These are phyloP conservation scores for Dasypolia templi DNA, from an alignment of 2,888 invertebrate genomes.

Conservation along the genomic window DNA sequence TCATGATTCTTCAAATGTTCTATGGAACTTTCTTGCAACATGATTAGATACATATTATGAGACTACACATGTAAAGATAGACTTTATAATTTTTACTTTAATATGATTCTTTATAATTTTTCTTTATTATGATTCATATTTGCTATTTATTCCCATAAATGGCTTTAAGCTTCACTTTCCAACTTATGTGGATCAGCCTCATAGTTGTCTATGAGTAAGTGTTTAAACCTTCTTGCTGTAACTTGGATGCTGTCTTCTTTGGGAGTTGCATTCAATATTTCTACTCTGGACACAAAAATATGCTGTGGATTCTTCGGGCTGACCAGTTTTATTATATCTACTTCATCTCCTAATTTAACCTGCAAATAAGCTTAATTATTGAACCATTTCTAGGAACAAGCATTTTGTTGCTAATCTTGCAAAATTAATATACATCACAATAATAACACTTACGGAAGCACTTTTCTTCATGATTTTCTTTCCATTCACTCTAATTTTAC, in stretches of 20 bases:
- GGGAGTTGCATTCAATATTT: constrained; percentile 89
- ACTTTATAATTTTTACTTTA: too few relatives aligned
- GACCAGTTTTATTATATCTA: constrained; percentile 93
- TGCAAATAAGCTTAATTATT: constrained; percentile 69
- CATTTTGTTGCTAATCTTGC: neutral
- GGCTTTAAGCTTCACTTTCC: constrained; percentile 57
- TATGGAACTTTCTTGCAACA: neutral
- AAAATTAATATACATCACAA: neutral
- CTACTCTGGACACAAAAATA: constrained; percentile 92
- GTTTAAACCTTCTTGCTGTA: constrained; percentile 92
- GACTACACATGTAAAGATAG: too few relatives aligned
- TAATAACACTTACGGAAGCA: constrained; percentile 87
- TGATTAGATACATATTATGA: neutral
- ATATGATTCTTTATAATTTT: too few relatives aligned
- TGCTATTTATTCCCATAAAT: neutral
- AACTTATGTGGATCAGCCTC: constrained; percentile 87
- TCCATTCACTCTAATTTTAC: constrained; percentile 95
- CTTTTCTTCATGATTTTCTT: constrained; percentile 94
- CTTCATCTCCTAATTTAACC: constrained; percentile 93
- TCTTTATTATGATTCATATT: neutral
- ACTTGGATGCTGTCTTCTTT: constrained; percentile 91
- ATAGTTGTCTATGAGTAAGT: constrained; percentile 94
- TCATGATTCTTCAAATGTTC: neutral
- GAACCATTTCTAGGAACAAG: neutral
- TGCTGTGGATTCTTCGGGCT: constrained; percentile 93